These are phyloP conservation scores for Tetropium fuscum DNA, from an alignment of 2,888 invertebrate species.

Conservation along the genomic window DNA sequence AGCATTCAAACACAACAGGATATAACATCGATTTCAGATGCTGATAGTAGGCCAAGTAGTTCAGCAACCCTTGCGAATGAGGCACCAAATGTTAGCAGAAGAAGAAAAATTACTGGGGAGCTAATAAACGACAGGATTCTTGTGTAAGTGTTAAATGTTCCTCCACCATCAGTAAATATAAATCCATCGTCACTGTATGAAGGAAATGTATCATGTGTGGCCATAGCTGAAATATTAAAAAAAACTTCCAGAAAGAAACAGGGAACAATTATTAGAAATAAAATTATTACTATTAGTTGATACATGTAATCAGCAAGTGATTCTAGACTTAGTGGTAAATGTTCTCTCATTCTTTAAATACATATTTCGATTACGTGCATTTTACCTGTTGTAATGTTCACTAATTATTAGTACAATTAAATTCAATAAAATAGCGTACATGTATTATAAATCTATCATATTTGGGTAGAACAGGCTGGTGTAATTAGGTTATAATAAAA, in stretches of 20 bases:
- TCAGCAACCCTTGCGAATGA: background rate
- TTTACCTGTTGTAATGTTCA: no score
- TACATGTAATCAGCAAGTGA: background rate
- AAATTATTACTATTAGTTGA: no score
- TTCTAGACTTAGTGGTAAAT: background rate
- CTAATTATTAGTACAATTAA: background rate
- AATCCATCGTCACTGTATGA: background rate
- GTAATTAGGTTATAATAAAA: no score
- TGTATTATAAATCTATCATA: no score
- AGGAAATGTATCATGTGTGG: background rate
- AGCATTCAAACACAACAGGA: background rate
- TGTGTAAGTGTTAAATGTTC: background rate
- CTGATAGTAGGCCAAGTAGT: background rate
- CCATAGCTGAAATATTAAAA: background rate
- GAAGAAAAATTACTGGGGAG: constrained; percentile 1
- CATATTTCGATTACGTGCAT: no score
- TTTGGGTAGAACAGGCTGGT: no score
- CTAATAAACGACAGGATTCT: background rate
- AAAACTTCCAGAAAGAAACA: background rate
- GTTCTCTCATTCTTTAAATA: no score
- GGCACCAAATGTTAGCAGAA: background rate
- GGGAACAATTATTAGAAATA: background rate
- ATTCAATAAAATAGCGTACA: background rate
- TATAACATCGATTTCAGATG: background rate
- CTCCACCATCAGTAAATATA: background rate